Base-by-base conservation (phyloP, 2,888 invertebrate genomes). In the Parnassius smintheus region DNA sequence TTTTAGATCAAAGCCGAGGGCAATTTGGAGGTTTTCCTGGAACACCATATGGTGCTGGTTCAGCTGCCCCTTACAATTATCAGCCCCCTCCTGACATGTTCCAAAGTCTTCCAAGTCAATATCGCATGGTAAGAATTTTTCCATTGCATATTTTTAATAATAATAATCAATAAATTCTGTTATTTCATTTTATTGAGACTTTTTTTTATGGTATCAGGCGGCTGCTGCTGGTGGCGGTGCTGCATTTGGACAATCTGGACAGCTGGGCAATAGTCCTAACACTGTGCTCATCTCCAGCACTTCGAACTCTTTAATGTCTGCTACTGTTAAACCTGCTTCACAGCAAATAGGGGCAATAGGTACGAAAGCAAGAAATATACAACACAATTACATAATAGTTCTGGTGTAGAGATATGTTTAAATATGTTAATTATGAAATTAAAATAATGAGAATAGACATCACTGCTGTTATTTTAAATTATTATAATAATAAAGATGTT, bases 241-340 rank as follows among this genome's bases (percentile, higher is more conserved):
- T 41, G 95, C 95, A 12, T 96, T 95, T 77, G 96, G 95, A 18
- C 96, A 96, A 80, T 95, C 95, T 58, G 96, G 96, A 75, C 96
- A 95, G 78, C 92, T 96, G 70, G 93, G 94, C 68, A 96, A 94
- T 80, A 97, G 96, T 83, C 97, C 96, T 57, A 97, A 95, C 78
- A 97, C 97, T 18, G 96, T 98, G 72, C 94, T 98, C 74, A 97
- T 97, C 71, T 96, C 97, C 49, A 96, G 97, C 68, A 95, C 96
- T 62, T 96, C 97, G 65, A 97, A 97, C 85, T 96, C 96, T 46
- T 92, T 97, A 72, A 97, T 97, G 97, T 96, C 97, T 7, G 95
- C 96, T 48, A 95, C 96, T 65, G 96, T 97, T 59, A 97, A 97
- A 77, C 95, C 96, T 9, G 94, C 96, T 48, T 94, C 94, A 66